Base-by-base conservation (phyloP, 2,888 invertebrate genomes). In the Seira ritae region DNA sequence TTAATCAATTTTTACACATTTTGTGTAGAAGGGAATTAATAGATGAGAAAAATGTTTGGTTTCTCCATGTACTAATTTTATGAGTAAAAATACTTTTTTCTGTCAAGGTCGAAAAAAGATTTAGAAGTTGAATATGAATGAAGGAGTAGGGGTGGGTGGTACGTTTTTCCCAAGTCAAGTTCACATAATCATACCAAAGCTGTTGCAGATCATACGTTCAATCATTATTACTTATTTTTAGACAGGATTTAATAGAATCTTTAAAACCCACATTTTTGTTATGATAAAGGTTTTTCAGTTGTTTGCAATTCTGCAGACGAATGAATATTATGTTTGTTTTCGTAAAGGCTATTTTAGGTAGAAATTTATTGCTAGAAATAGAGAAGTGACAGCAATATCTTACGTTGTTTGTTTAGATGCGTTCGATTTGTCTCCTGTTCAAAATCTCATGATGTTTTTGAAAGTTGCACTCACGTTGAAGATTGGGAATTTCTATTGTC, bases 181-280 rank as follows among this genome's bases (percentile, higher is more conserved):
- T 82, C 67, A 76, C 67, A 73, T 73, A 82, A 82, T 82, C 82
- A 82, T 77, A 82, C 82, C 82, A 82, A 82, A 82, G 82, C 76
- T 82, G 77, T 77, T 82, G 72, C 82, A 77, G 73, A 82, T 82
- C 77, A 76, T 75, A 82, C 72, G 82, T 82, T 82, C 82, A 82
- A 82, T 82, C 82, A 82, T 75, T 80, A 69, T 73, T 80, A 80
- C 46, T 74, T 31, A 68, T 31, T 62, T 68, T 50, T 50, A 50
- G 50, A n/a, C 50, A 50, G 50, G 50, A 50, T 50, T 50, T 50
- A 50, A 15, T 50, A 50, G 50, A 50, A 50, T n/a, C 17, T 50
- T 50, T n/a, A 42, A 42, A 42, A 42, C n/a, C n/a, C n/a, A 42
- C 42, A 42, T 42, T n/a, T n/a, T 50, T 50, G 50, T 50, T 50